Base-by-base conservation (phyloP, 2,888 invertebrate genomes). In the Caenorhabditis sp. region DNA sequence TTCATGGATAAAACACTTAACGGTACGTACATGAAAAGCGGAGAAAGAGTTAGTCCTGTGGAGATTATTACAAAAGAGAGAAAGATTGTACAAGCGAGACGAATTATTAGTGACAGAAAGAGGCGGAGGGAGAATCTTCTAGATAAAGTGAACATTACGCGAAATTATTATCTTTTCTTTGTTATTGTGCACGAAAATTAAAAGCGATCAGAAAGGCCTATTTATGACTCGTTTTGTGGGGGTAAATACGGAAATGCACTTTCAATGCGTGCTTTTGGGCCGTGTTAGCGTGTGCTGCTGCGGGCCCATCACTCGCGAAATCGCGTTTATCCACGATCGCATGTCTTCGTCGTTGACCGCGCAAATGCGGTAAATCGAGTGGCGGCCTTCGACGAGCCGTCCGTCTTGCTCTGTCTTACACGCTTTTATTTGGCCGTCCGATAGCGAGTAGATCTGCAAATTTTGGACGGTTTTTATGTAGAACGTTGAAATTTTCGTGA, bases 291-390 rank as follows among this genome's bases (percentile, higher is more conserved):
- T 55, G 22, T 80, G 62, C 30, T 79, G 78, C 9, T 76, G 70
- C 17, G 73, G 70, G 20, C 65, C 68, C 46, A 63, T 75, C 37
- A 70, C 61, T 22, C 58, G 52, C 0, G 78, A 78, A n/a, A 82
- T 79, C 8, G 80, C 78, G 41, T 82, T 76, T 30, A 82, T 82
- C 82, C 82, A 82, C n/a, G 81, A 79, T 35, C 78, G 13, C 41
- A 82, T 71, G 53, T 83, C 83, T 24, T 83, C 84, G 41, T 78
- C 59, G 52, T 94, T 95, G 52, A 95, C 93, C 13, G 98, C 97
- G 24, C 96, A 96, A 96, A 99, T 97, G 90, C 97, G 88, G 86
- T 92, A 92, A 11, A 91, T 90, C 45, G 90, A 90, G 85, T 92
- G 92, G 79, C 56, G 84, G 79, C 95, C 93, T 91, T 93, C 93